Base-by-base conservation (phyloP, 2,888 invertebrate genomes). In the Cylindroiulus punctatus region DNA sequence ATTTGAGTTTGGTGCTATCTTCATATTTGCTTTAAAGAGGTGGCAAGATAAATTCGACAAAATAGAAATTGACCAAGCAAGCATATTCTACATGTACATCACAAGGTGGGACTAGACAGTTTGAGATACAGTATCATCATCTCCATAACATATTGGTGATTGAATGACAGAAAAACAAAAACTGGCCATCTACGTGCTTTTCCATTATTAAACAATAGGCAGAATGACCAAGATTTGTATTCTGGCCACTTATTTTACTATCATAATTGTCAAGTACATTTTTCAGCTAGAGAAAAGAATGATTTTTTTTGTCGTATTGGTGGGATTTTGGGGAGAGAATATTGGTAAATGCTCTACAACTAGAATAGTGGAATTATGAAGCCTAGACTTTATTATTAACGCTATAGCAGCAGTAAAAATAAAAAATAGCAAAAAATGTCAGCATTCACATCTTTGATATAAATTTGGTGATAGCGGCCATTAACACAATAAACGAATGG, bases 71-170 rank as follows among this genome's bases (percentile, higher is more conserved):
- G 83, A 44, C 83, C 83, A 83, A 14, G n/a, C 83, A n/a, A 40
- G 83, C 83, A 76, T n/a, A n/a, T 83, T 83, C 26, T 40, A 40
- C 44, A 44, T 44, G 10, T 44, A 44, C 83, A 40, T 83, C 83
- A 83, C 83, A 83, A 42, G 83, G 44, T 83, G 83, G 44, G 83
- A 83, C 83, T 83, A 83, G 83, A 83, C 40, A 40, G 36, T 40
- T 83, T 83, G 83, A 83, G 83, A 83, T 40, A n/a, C 30, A 5
- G 14, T 76, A 76, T 76, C 76, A 52, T 52, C 52, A 76, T 76
- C 76, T 76, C 76, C 26, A 30, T 26, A 30, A 30, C 26, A 76
- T 8, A 12, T 76, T 76, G 76, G 12, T 26, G 76, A 76, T 30
- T 76, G 76, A 26, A 14, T 76, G 76, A 76, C 30, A 76, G 76